Conservation (phyloP, 2,113 vertebrate genomes). For the Macquaria australasica region DNA sequence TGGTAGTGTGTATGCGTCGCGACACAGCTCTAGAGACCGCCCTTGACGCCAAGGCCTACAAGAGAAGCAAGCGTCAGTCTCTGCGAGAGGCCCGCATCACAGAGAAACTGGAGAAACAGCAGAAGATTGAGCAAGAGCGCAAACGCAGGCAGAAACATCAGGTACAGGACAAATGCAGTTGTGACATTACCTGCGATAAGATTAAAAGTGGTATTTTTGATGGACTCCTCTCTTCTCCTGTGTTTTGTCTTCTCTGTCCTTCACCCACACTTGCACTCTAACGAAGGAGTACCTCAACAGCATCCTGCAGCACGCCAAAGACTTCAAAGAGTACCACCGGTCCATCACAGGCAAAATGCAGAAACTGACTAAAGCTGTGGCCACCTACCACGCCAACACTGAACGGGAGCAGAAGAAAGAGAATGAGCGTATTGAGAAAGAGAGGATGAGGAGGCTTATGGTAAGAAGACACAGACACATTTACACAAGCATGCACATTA, state of each 20-base stretch:
- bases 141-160: conserved; percentile 87
- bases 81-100: conserved; percentile 95
- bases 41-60: conserved; percentile 95
- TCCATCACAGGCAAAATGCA: conserved; percentile 95
- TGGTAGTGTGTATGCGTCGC: conserved; percentile 96
- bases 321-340: conserved; percentile 98
- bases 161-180: conserved; percentile 73
- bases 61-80: conserved; percentile 95
- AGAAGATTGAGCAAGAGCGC: conserved; percentile 91
- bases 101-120: conserved; percentile 97
- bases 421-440: conserved; percentile 97
- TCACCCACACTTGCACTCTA: neutral
- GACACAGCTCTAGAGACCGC: conserved; percentile 95
- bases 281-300: conserved; percentile 97
- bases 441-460: conserved; percentile 97
- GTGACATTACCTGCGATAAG: neutral
- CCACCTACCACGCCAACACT: conserved; percentile 97
- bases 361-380: conserved; percentile 96
- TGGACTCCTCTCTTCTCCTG: neutral
- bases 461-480: conserved; percentile 69
- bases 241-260: neutral
- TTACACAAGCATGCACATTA: neutral
- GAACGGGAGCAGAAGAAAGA: conserved; percentile 99
- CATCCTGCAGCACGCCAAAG: conserved; percentile 98
- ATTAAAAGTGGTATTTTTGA: neutral